A percentile compares a stretch with the other conserved stretches of the same genome.
Evolutionary conservation across 2,797 vertebrate genomes (phyloP).

Genomic region (Crocidura indochinensis): DNA sequence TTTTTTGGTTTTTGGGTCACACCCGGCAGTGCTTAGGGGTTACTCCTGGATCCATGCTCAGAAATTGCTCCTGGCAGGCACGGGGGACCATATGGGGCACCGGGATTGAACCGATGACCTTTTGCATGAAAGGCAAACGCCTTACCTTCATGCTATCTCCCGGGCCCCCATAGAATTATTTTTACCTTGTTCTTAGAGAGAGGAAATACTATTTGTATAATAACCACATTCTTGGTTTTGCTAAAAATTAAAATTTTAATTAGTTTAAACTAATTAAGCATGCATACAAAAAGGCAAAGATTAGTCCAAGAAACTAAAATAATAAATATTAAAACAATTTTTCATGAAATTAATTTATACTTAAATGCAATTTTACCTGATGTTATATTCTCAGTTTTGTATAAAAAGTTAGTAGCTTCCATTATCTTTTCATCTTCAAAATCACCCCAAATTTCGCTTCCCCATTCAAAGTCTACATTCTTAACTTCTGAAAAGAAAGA

Average conservation of each 20-base stretch:
- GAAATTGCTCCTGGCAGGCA: too few relatives aligned
- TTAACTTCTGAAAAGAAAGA: constrained; percentile 87
- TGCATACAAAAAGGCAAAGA: constrained; percentile 42
- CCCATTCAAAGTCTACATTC: constrained; percentile 93
- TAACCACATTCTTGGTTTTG: constrained; percentile 58
- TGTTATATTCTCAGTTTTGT: constrained; percentile 74
- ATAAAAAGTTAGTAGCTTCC: constrained; percentile 87
- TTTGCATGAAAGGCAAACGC: too few relatives aligned
- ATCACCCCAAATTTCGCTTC: constrained; percentile 95
- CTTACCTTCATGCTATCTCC: too few relatives aligned
- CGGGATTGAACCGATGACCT: too few relatives aligned
- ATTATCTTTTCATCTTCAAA: constrained; percentile 94
- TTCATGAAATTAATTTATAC: constrained; percentile 66
- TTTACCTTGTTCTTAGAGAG: background rate
- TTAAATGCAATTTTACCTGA: constrained; percentile 87
- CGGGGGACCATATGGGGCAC: too few relatives aligned
- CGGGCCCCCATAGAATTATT: constrained; percentile 46
- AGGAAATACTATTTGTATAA: constrained; percentile 56
- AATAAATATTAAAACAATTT: constrained; percentile 66
- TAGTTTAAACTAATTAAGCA: constrained; percentile 67
- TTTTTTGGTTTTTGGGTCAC: too few relatives aligned
- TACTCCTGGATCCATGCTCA: too few relatives aligned
- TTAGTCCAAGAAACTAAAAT: constrained; percentile 45
- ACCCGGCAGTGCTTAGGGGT: too few relatives aligned
- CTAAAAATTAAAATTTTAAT: constrained; percentile 65